These are phyloP conservation scores for Forficula auricularia DNA, from an alignment of 1,140 invertebrate species.

Conservation along the genomic window DNA sequence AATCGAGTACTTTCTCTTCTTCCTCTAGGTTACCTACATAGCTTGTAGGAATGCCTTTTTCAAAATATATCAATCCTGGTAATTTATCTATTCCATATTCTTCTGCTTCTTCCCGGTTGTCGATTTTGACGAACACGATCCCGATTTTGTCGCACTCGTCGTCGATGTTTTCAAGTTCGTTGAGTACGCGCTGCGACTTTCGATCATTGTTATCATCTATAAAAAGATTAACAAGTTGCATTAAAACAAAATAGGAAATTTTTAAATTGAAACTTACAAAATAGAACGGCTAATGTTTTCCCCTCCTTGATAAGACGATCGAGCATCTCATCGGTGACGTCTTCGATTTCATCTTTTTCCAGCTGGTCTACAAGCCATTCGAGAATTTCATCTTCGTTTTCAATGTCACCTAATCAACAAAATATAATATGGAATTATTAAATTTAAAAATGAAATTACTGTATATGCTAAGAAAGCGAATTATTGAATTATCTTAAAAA, in stretches of 20 bases:
- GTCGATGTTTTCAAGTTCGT: slow-evolving; percentile 85
- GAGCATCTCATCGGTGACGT: slow-evolving; percentile 85
- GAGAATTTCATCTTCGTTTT: slow-evolving; percentile 78
- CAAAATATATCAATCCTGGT: slow-evolving; percentile 73
- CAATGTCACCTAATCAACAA: slow-evolving; percentile 51
- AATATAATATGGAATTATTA: not conserved
- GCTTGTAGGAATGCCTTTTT: slow-evolving; percentile 58
- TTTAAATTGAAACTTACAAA: slow-evolving; percentile 49
- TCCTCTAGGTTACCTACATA: slow-evolving; percentile 57
- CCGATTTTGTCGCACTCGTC: slow-evolving; percentile 79
- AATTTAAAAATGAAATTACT: not conserved
- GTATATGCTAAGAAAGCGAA: not conserved
- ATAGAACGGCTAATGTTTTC: slow-evolving; percentile 75
- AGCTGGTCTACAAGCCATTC: slow-evolving; percentile 73
- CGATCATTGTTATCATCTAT: slow-evolving; percentile 79
- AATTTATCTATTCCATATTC: slow-evolving; percentile 81
- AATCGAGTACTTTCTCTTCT: slow-evolving; percentile 74
- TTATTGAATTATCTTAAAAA: not conserved
- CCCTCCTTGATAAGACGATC: slow-evolving; percentile 75
- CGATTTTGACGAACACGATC: slow-evolving; percentile 82
- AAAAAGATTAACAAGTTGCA: slow-evolving; percentile 4
- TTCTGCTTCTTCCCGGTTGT: slow-evolving; percentile 72
- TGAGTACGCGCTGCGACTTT: slow-evolving; percentile 67
- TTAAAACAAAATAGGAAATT: not conserved
- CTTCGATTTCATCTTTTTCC: slow-evolving; percentile 86